Percentiles rank a stretch among this genome's conserved stretches.
These are phyloP conservation scores for Zosterops japonicus DNA, from an alignment of 2,113 vertebrate genomes.

Conservation along the genomic window DNA sequence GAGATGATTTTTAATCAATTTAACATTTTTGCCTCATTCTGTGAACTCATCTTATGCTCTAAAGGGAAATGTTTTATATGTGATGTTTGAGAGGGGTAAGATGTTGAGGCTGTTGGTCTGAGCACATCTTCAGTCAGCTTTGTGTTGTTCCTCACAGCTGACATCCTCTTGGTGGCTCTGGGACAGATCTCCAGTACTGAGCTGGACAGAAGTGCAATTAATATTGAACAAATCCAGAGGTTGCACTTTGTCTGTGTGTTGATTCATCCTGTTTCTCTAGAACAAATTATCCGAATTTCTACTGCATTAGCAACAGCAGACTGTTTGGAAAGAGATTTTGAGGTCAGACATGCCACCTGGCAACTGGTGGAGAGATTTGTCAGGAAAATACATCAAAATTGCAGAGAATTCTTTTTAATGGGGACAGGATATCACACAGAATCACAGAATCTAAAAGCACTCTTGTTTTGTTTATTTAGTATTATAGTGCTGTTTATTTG, in stretches of 20 bases:
- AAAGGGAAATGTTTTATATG: background rate
- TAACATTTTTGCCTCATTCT: background rate
- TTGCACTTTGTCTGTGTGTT: background rate
- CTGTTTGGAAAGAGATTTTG: constrained; percentile 25
- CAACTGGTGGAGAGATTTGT: background rate
- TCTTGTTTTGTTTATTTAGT: background rate
- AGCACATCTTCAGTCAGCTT: background rate
- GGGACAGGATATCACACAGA: background rate
- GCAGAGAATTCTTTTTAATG: background rate
- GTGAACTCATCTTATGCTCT: background rate
- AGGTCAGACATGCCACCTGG: constrained; percentile 8
- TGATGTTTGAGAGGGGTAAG: background rate
- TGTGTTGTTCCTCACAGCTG: background rate
- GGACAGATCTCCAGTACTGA: background rate
- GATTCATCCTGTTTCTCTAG: background rate
- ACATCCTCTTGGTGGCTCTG: background rate
- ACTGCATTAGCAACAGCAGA: background rate
- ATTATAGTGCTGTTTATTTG: background rate
- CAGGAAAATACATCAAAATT: background rate
- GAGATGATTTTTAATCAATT: background rate
- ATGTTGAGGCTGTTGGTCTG: background rate
- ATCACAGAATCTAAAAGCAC: background rate
- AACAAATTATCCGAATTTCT: background rate
- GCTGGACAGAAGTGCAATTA: background rate
- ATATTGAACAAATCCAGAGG: constrained; percentile 18